A percentile compares a stretch with the other conserved stretches of the same genome.
phyloP scores from a whole-genome alignment of 2,888 invertebrate species.

The Hybos culiciformis region DNA sequence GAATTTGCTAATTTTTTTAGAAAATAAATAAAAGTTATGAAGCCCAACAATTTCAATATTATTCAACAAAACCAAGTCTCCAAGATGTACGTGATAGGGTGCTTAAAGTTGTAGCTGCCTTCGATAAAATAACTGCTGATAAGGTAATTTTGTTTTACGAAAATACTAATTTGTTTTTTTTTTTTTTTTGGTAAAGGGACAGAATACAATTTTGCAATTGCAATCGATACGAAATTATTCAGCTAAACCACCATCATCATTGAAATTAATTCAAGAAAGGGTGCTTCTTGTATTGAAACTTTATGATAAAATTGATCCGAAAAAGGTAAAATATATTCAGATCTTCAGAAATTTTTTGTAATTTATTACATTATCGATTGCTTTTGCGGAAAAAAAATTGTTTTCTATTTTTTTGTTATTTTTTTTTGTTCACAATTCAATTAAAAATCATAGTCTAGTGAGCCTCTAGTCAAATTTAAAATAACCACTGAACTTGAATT shows the following conservation, averaged over 20 bases:
- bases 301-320: conserved; percentile 91
- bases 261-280: conserved; percentile 74
- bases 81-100: no score
- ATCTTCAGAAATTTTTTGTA: conserved; percentile 4
- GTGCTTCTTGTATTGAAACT: conserved; percentile 90
- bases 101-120: conserved; percentile 71
- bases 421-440: no score
- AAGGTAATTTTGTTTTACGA: conserved; percentile 49
- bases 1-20: no score
- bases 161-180: conserved; percentile 25
- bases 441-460: no score
- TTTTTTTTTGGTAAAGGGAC: conserved; percentile 26
- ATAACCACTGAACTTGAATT: no score
- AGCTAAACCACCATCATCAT: conserved; percentile 58
- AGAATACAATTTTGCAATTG: conserved; percentile 39
- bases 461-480: no score
- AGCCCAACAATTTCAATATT: no score
- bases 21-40: no score
- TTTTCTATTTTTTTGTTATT: no score
- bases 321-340: conserved; percentile 77
- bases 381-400: no score
- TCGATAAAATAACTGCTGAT: conserved; percentile 75
- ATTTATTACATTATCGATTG: no score
- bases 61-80: no score
- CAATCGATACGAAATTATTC: conserved; percentile 57